Percentiles rank a stretch among this genome's conserved stretches.
Conservation (phyloP, 2,797 vertebrate genomes). For the Phalloptychus januarius region DNA sequence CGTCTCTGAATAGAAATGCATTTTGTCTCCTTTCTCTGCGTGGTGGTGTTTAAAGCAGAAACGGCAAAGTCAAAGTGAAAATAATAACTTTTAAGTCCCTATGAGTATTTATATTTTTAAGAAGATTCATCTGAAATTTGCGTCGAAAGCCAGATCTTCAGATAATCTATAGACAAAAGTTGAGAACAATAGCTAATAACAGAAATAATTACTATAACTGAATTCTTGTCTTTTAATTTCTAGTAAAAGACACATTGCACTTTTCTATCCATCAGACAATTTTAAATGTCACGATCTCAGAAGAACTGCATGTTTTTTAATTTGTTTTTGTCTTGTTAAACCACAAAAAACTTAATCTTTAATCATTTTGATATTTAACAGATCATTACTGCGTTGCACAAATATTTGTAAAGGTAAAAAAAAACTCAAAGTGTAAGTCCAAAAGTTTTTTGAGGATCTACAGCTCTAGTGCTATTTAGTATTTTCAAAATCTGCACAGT, state of each 20-base stretch:
- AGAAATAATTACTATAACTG: background rate
- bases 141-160: background rate
- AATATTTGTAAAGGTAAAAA: background rate
- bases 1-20: constrained; percentile 52
- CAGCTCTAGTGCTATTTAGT: background rate
- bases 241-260: constrained; percentile 4
- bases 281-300: constrained; percentile 13
- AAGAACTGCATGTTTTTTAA: background rate
- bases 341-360: background rate
- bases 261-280: constrained; percentile 5
- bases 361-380: background rate
- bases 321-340: background rate
- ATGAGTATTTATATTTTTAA: background rate
- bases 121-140: background rate
- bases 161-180: background rate
- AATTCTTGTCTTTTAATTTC: constrained; percentile 2
- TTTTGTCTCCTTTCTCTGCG: constrained; percentile 4
- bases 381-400: background rate
- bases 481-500: background rate
- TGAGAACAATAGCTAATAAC: background rate
- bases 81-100: background rate
- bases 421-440: background rate
- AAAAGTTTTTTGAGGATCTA: background rate
- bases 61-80: constrained; percentile 14
- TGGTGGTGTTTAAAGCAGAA: constrained; percentile 52